Percentiles rank a stretch among this genome's conserved stretches.
These are phyloP conservation scores for Ornithorhynchus anatinus DNA, from an alignment of 2,113 vertebrate species.

Conservation along the genomic window DNA sequence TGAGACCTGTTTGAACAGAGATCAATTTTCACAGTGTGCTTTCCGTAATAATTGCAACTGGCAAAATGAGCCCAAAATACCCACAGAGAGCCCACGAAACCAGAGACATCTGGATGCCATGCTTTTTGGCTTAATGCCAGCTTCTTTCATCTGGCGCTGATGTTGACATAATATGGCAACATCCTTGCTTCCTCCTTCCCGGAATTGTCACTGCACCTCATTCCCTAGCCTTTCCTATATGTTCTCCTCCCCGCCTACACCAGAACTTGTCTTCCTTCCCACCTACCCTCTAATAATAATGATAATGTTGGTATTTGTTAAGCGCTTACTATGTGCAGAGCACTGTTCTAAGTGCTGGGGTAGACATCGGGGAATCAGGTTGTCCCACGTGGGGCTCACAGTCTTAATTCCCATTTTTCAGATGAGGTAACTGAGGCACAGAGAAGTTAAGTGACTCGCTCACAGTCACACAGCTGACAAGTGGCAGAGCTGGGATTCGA, in stretches of 20 bases:
- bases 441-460: too few species aligned
- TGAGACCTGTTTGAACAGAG: constrained; percentile 74
- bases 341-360: too few species aligned
- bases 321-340: too few species aligned
- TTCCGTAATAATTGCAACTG: constrained; percentile 18
- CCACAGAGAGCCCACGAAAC: background rate
- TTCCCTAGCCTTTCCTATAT: background rate
- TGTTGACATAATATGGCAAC: background rate
- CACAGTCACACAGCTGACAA: too few species aligned
- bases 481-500: too few species aligned
- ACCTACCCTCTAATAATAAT: too few species aligned
- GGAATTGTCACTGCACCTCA: background rate
- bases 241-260: background rate
- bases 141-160: background rate
- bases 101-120: background rate
- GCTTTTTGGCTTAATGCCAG: background rate
- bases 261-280: too few species aligned
- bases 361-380: too few species aligned
- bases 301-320: too few species aligned
- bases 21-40: background rate
- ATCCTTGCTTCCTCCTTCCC: background rate
- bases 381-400: too few species aligned
- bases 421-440: too few species aligned
- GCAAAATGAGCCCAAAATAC: constrained; percentile 25
- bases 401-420: too few species aligned